Evolutionary conservation across 2,113 vertebrate species (phyloP).

Genomic region (Brachypodius melanocephalos): DNA sequence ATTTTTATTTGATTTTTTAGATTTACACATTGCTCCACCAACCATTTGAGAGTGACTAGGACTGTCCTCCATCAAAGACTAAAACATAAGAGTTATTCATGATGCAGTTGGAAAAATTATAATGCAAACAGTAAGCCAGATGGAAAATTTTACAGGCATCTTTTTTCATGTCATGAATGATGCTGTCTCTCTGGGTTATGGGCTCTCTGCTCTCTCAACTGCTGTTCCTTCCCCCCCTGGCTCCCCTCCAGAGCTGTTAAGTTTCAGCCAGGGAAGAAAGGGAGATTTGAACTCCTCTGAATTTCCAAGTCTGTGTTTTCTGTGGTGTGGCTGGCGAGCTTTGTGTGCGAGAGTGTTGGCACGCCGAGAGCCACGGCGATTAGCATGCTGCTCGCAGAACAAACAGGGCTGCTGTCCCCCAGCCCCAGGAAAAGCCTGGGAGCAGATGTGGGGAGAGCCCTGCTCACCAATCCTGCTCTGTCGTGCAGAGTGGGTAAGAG

Average conservation of each 20-base stretch:
- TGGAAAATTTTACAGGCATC: conserved; percentile 47
- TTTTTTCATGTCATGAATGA: conserved; percentile 41
- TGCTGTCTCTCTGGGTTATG: conserved; percentile 1
- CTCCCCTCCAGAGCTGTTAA: conserved; percentile 59
- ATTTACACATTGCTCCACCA: neutral
- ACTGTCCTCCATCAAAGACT: conserved; percentile 24
- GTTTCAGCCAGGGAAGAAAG: conserved; percentile 37
- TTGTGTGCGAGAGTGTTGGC: neutral
- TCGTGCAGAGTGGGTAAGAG: neutral
- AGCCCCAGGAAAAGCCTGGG: neutral
- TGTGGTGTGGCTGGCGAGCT: neutral
- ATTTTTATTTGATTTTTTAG: conserved; percentile 32
- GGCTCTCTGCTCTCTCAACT: neutral
- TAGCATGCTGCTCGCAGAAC: neutral
- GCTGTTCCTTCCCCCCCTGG: conserved; percentile 43
- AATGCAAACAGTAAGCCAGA: conserved; percentile 37
- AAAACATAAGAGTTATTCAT: conserved; percentile 18
- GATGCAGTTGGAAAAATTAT: conserved; percentile 43
- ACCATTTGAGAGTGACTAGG: neutral
- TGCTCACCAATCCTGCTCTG: neutral
- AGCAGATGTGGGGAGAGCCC: neutral
- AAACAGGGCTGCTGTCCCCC: neutral
- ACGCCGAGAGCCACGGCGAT: neutral
- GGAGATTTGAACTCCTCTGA: conserved; percentile 37
- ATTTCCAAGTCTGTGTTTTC: conserved; percentile 39